Percentiles rank a stretch among this genome's conserved stretches.
Evolutionary conservation across 1,140 invertebrate species (phyloP).

Genomic region (Melipona quadrifasciata): DNA sequence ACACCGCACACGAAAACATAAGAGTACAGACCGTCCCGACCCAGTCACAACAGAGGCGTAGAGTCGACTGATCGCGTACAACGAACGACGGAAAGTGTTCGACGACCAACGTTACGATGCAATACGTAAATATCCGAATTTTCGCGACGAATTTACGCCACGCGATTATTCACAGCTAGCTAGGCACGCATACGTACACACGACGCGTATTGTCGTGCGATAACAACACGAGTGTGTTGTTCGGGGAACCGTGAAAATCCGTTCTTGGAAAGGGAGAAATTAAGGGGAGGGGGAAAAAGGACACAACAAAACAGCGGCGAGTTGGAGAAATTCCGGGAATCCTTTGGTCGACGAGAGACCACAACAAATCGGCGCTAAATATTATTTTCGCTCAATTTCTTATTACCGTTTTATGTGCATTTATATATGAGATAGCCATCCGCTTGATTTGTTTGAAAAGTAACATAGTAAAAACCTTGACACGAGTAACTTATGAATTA

Average conservation of each 20-base stretch:
- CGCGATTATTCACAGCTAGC: background rate
- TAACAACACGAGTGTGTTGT: background rate
- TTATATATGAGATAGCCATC: too few species aligned
- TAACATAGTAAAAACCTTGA: too few species aligned
- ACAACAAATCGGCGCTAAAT: background rate
- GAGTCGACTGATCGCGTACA: constrained; percentile 9
- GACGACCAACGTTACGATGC: constrained; percentile 6
- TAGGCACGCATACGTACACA: too few species aligned
- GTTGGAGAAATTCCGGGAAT: background rate
- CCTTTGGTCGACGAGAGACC: background rate
- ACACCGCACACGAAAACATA: background rate
- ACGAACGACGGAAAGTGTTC: constrained; percentile 22
- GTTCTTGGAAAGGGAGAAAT: background rate
- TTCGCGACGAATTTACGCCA: background rate
- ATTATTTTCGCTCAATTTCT: background rate
- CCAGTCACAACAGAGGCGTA: background rate
- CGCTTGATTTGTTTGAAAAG: too few species aligned
- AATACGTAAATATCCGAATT: constrained; percentile 23
- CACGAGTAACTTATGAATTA: too few species aligned
- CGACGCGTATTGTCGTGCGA: background rate
- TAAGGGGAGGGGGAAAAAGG: too few species aligned
- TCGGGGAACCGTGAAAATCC: background rate
- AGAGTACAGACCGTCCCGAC: background rate
- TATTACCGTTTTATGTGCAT: too few species aligned
- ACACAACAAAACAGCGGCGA: background rate